These are phyloP conservation scores for Clepsis dumicolana DNA, from an alignment of 2,888 invertebrate species.

Conservation along the genomic window DNA sequence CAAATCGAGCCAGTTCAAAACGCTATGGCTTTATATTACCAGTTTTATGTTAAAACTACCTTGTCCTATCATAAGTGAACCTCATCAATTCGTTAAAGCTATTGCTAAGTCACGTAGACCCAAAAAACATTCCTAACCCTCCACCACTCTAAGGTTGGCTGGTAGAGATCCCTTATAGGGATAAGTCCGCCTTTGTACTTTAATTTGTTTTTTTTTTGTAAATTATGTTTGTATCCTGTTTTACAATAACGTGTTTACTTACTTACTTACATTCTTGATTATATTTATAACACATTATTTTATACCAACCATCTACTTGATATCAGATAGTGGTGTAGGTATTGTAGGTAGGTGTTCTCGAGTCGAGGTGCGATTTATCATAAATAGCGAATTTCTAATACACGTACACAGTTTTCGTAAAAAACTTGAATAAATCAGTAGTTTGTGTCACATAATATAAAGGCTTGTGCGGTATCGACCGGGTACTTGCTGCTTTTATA, in stretches of 20 bases:
- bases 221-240: too few relatives aligned
- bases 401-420: constrained; percentile 26
- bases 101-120: neutral
- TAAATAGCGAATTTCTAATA: constrained; percentile 23
- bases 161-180: too few relatives aligned
- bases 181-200: too few relatives aligned
- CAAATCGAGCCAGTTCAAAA: neutral
- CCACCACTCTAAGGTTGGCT: too few relatives aligned
- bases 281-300: neutral
- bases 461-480: constrained; percentile 1
- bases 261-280: neutral
- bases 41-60: neutral
- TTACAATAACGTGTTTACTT: too few relatives aligned
- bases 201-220: too few relatives aligned
- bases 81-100: too few relatives aligned
- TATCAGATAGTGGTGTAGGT: constrained; percentile 7
- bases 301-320: neutral
- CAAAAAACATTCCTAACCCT: too few relatives aligned
- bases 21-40: neutral
- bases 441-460: neutral
- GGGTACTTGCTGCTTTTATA: neutral
- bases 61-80: too few relatives aligned
- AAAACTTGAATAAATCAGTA: constrained; percentile 23
- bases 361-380: constrained; percentile 1
- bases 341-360: neutral